Evolutionary conservation across 2,797 vertebrate species (phyloP).

Genomic region (Channa striata): DNA sequence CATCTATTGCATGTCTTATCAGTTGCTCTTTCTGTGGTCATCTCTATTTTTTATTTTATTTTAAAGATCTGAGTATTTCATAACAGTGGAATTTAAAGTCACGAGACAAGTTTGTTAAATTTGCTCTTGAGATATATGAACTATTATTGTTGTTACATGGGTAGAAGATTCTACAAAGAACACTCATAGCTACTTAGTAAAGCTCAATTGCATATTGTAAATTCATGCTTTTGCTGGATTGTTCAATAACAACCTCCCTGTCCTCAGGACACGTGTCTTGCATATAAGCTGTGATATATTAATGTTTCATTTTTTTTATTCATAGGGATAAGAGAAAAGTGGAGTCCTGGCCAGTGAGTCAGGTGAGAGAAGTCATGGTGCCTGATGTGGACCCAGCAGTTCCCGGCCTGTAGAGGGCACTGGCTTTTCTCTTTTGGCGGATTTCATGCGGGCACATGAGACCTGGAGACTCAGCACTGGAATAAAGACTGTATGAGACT

Average conservation of each 20-base stretch:
- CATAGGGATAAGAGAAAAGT: background rate
- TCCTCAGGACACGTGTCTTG: background rate
- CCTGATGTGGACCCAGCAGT: background rate
- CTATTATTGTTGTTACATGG: background rate
- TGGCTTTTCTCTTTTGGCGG: slow-evolving; percentile 74
- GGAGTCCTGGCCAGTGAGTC: background rate
- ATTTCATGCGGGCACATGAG: background rate
- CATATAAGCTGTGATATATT: background rate
- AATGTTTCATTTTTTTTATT: background rate
- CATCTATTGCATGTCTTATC: background rate
- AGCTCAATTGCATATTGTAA: background rate
- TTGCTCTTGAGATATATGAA: background rate
- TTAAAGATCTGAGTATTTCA: background rate
- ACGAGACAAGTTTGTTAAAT: background rate
- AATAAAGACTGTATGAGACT: slow-evolving; percentile 6
- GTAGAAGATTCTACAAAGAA: background rate
- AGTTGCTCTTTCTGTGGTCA: too few species aligned
- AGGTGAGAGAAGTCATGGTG: background rate
- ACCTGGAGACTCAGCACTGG: slow-evolving; percentile 8
- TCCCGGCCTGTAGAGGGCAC: slow-evolving; percentile 79
- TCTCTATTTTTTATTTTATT: background rate
- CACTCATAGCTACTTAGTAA: too few species aligned
- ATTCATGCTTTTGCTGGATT: background rate
- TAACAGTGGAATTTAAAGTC: too few species aligned
- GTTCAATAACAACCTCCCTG: background rate